These are phyloP conservation scores for Cheilosia impressa DNA, from an alignment of 2,888 invertebrate genomes.

Conservation along the genomic window DNA sequence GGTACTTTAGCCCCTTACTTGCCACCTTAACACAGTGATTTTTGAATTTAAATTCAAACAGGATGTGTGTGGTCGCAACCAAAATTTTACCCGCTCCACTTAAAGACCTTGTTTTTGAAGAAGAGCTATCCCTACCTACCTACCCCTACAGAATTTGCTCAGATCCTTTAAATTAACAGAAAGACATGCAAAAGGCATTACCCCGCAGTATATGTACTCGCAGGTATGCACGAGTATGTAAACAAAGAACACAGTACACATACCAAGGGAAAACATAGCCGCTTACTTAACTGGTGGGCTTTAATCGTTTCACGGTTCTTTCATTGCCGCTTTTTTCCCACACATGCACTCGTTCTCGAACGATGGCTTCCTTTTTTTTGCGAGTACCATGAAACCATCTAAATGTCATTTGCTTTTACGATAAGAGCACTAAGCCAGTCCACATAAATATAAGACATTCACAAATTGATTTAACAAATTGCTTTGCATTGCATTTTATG, in stretches of 20 bases:
- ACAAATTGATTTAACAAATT: neutral
- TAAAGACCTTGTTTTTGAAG: too few relatives aligned
- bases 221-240: neutral
- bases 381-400: constrained; percentile 40
- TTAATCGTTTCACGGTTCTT: constrained; percentile 48
- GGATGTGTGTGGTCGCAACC: too few relatives aligned
- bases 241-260: constrained; percentile 2
- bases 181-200: constrained; percentile 41
- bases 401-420: constrained; percentile 44
- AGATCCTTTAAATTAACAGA: neutral
- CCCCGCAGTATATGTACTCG: neutral
- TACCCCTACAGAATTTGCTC: too few relatives aligned
- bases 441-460: constrained; percentile 6
- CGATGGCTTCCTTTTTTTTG: constrained; percentile 53
- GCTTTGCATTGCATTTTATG: neutral
- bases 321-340: constrained; percentile 29
- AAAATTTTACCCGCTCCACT: too few relatives aligned
- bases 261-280: constrained; percentile 7
- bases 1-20: too few relatives aligned
- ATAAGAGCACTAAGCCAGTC: constrained; percentile 1
- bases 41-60: too few relatives aligned
- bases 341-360: neutral
- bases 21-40: too few relatives aligned
- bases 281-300: neutral
- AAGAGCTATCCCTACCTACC: too few relatives aligned